Percentiles rank a stretch among this genome's conserved stretches.
Evolutionary conservation across 2,113 vertebrate genomes (phyloP).

Genomic region (Mesitornis unicolor): DNA sequence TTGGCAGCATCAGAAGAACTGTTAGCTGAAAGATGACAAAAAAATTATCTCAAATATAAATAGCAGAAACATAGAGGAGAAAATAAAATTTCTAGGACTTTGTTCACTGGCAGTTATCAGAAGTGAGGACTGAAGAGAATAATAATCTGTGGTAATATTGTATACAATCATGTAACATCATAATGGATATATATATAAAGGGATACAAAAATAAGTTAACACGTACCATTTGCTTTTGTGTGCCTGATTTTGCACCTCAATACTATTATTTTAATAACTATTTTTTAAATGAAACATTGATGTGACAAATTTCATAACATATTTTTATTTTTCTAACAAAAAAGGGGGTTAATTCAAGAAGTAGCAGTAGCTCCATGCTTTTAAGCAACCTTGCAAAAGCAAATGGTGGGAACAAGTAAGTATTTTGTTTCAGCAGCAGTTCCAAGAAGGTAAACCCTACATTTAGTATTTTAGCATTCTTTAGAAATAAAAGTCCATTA

Average conservation of each 20-base stretch:
- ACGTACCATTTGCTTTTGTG: background rate
- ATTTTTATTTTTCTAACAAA: background rate
- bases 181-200: background rate
- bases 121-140: background rate
- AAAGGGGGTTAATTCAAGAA: background rate
- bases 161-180: background rate
- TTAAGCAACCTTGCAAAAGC: background rate
- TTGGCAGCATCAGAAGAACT: constrained; percentile 60
- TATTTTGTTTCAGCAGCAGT: background rate
- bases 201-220: background rate
- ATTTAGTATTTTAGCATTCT: background rate
- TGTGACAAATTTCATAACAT: background rate
- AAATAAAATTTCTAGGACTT: background rate
- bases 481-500: background rate
- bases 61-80: constrained; percentile 38
- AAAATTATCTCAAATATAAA: constrained; percentile 60
- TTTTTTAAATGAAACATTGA: background rate
- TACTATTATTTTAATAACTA: background rate
- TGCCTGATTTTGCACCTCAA: background rate
- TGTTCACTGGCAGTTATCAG: background rate
- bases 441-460: background rate
- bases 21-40: constrained; percentile 57
- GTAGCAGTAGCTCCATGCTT: background rate
- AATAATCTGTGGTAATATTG: background rate
- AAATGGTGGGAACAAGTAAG: background rate